These are phyloP conservation scores for Oscheius onirici DNA, from an alignment of 2,888 invertebrate genomes.

Conservation along the genomic window DNA sequence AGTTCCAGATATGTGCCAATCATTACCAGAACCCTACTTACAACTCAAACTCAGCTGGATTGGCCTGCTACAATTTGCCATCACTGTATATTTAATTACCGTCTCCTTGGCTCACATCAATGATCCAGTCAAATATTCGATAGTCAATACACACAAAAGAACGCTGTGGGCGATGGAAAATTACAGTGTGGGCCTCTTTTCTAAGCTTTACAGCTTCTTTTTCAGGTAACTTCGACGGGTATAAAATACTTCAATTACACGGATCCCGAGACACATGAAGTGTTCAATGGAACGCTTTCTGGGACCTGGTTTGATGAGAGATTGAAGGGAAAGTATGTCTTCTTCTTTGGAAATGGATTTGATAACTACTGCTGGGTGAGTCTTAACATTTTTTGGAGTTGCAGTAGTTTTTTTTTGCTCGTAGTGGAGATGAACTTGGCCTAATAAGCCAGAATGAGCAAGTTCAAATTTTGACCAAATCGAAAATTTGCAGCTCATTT, in stretches of 20 bases:
- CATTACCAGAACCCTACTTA: neutral
- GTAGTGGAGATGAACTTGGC: neutral
- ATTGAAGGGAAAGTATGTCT: slow-evolving; percentile 17
- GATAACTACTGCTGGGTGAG: slow-evolving; percentile 28
- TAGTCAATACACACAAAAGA: slow-evolving; percentile 1
- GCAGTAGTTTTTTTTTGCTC: neutral
- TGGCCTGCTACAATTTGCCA: slow-evolving; percentile 1
- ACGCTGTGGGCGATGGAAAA: neutral
- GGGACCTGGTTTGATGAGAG: slow-evolving; percentile 5
- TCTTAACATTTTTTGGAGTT: neutral
- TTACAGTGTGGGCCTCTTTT: slow-evolving; percentile 8
- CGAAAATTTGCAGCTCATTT: no score
- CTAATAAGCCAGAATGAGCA: no score
- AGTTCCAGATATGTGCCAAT: no score
- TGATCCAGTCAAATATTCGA: neutral
- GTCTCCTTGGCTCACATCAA: neutral
- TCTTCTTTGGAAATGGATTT: slow-evolving; percentile 3
- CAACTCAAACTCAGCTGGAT: neutral
- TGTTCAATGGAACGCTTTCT: neutral
- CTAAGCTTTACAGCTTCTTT: neutral
- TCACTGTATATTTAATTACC: neutral
- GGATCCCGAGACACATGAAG: slow-evolving; percentile 3
- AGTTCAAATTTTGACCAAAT: no score
- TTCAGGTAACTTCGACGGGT: neutral
- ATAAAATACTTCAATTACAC: slow-evolving; percentile 12